These are phyloP conservation scores for Babylonia areolata DNA, from an alignment of 1,140 invertebrate genomes.

Conservation along the genomic window DNA sequence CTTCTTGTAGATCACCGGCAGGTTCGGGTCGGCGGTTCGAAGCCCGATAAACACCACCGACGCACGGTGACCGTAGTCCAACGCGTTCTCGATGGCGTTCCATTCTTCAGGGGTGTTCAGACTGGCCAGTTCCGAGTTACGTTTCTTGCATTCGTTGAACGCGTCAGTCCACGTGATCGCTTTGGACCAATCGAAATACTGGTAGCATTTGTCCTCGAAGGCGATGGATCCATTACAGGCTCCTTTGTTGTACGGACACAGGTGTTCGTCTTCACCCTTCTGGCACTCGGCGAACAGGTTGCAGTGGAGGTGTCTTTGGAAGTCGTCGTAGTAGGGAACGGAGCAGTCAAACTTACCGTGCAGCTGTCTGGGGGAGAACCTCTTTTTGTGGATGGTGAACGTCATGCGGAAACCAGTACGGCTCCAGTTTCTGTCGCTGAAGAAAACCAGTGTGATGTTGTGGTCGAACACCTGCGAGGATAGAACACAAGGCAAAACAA, in stretches of 20 bases:
- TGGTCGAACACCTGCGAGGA: constrained; percentile 13
- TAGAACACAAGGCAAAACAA: no score
- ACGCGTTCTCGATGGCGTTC: constrained; percentile 13
- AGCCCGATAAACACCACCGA: constrained; percentile 22
- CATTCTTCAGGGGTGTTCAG: constrained; percentile 14
- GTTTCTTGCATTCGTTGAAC: constrained; percentile 28
- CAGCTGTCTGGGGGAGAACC: not conserved
- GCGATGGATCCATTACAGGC: constrained; percentile 23
- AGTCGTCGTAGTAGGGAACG: constrained; percentile 28
- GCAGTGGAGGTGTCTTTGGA: constrained; percentile 28
- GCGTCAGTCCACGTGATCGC: constrained; percentile 33
- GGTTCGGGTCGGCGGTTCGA: constrained; percentile 15
- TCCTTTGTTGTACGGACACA: constrained; percentile 20
- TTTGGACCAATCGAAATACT: constrained; percentile 28
- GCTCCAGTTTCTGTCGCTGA: constrained; percentile 26
- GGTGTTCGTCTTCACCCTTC: constrained; percentile 25
- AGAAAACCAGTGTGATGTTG: constrained; percentile 11
- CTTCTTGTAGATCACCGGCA: constrained; percentile 14
- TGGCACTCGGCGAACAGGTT: constrained; percentile 19
- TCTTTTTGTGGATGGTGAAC: constrained; percentile 4
- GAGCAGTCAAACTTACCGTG: constrained; percentile 34
- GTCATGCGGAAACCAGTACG: constrained; percentile 33
- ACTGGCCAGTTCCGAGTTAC: not conserved
- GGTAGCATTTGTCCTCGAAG: constrained; percentile 22
- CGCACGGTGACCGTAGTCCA: constrained; percentile 23